Percentiles rank a stretch among this genome's conserved stretches.
These are phyloP conservation scores for Cantharis rufa DNA, from an alignment of 2,888 invertebrate species.

Conservation along the genomic window DNA sequence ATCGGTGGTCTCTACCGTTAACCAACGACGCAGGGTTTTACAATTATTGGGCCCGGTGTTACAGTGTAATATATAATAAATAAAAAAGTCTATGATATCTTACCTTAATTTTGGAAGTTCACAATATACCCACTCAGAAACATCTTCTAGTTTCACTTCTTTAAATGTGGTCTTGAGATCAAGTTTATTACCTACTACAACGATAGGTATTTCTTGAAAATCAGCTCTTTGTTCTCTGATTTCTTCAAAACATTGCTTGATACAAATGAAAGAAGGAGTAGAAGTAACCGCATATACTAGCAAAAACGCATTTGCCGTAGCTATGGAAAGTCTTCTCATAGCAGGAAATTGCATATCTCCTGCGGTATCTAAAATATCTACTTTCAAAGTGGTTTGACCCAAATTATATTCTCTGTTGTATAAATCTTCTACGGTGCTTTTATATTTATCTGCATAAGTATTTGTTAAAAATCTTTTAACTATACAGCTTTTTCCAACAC, in stretches of 20 bases:
- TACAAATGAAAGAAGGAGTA: slow-evolving; percentile 70
- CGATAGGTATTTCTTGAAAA: slow-evolving; percentile 78
- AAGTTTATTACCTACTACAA: slow-evolving; percentile 84
- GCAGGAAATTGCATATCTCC: slow-evolving; percentile 90
- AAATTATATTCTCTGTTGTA: slow-evolving; percentile 84
- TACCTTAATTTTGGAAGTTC: slow-evolving; percentile 73
- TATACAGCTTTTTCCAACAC: slow-evolving; percentile 85
- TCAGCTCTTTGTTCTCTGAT: slow-evolving; percentile 80
- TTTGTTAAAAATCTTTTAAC: slow-evolving; percentile 79
- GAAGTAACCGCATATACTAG: slow-evolving; percentile 83
- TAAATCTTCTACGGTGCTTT: slow-evolving; percentile 86
- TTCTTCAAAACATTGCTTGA: slow-evolving; percentile 79
- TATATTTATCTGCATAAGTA: slow-evolving; percentile 79
- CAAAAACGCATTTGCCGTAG: slow-evolving; percentile 86
- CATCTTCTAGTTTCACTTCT: slow-evolving; percentile 77
- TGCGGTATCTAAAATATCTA: slow-evolving; percentile 81
- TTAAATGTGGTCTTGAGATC: slow-evolving; percentile 74
- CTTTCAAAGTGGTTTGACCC: slow-evolving; percentile 74
- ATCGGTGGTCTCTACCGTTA: too few relatives aligned
- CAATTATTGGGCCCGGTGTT: too few relatives aligned
- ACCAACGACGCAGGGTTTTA: too few relatives aligned
- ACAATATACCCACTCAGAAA: slow-evolving; percentile 79
- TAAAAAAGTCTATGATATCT: background rate
- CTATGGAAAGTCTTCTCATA: slow-evolving; percentile 84
- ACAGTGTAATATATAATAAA: too few relatives aligned